Conservation (phyloP, 2,888 invertebrate genomes). For the Parasteatoda lunata region DNA sequence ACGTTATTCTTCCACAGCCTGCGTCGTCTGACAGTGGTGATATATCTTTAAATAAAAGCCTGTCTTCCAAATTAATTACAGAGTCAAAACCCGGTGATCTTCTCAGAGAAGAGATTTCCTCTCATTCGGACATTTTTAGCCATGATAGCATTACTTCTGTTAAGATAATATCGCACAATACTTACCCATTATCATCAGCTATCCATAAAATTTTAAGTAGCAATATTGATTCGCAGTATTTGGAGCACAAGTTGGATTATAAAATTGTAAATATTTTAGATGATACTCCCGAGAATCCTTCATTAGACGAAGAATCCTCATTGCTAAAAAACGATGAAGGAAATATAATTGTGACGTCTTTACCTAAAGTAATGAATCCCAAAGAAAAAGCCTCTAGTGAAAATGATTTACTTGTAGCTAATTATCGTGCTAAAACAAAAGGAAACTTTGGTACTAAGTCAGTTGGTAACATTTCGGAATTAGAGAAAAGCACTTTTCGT, state of each 20-base stretch:
- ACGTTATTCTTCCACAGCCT: conserved; percentile 64
- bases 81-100: conserved; percentile 12
- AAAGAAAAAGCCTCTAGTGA: conserved; percentile 70
- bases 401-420: conserved; percentile 69
- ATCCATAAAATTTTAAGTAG: conserved; percentile 64
- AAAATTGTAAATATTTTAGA: conserved; percentile 52
- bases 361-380: conserved; percentile 66
- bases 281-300: conserved; percentile 14
- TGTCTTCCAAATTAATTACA: conserved; percentile 15
- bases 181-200: conserved; percentile 54
- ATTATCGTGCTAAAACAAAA: conserved; percentile 57
- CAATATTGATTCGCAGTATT: conserved; percentile 57
- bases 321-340: conserved; percentile 13
- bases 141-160: conserved; percentile 57
- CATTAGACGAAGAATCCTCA: not conserved
- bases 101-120: conserved; percentile 28
- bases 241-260: conserved; percentile 52
- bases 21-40: conserved; percentile 38
- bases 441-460: conserved; percentile 67
- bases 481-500: conserved; percentile 68
- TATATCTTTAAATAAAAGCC: conserved; percentile 7
- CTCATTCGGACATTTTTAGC: conserved; percentile 18
- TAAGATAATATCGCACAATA: conserved; percentile 63
- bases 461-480: conserved; percentile 69
- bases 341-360: conserved; percentile 35